A percentile compares a stretch with the other conserved stretches of the same genome.
These are phyloP conservation scores for Enoplosus armatus DNA, from an alignment of 2,797 vertebrate species.

Conservation along the genomic window DNA sequence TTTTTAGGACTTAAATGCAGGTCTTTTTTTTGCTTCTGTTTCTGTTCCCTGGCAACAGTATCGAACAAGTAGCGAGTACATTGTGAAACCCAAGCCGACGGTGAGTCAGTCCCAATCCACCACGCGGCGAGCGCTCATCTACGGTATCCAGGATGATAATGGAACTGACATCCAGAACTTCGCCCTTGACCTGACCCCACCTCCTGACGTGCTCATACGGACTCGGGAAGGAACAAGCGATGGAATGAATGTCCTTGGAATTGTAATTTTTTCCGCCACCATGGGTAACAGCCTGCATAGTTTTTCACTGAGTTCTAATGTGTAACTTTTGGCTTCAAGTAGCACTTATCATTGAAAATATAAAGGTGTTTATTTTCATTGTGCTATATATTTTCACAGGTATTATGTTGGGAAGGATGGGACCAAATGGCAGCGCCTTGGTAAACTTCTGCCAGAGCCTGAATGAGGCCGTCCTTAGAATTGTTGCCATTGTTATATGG, in stretches of 20 bases:
- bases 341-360: not conserved
- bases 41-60: constrained; percentile 85
- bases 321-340: not conserved
- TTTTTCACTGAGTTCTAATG: not conserved
- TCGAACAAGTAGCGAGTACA: constrained; percentile 91
- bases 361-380: not conserved
- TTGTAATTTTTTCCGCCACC: constrained; percentile 97
- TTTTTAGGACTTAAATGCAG: constrained; percentile 12
- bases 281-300: constrained; percentile 88
- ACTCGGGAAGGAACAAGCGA: constrained; percentile 93
- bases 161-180: constrained; percentile 93
- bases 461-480: constrained; percentile 96
- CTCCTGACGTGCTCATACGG: constrained; percentile 91
- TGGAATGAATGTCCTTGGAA: constrained; percentile 97
- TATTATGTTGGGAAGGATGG: constrained; percentile 98
- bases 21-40: constrained; percentile 12
- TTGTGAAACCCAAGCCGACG: constrained; percentile 85
- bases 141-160: constrained; percentile 93
- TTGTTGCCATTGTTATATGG: constrained; percentile 96
- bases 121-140: constrained; percentile 88
- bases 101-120: constrained; percentile 73
- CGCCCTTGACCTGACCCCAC: constrained; percentile 93
- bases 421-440: constrained; percentile 92
- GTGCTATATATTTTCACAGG: constrained; percentile 80
- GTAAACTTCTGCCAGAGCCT: constrained; percentile 98